These are phyloP conservation scores for Stichodactyla helianthus DNA, from an alignment of 64 coral and sea anemone genomes.

Conservation along the genomic window DNA sequence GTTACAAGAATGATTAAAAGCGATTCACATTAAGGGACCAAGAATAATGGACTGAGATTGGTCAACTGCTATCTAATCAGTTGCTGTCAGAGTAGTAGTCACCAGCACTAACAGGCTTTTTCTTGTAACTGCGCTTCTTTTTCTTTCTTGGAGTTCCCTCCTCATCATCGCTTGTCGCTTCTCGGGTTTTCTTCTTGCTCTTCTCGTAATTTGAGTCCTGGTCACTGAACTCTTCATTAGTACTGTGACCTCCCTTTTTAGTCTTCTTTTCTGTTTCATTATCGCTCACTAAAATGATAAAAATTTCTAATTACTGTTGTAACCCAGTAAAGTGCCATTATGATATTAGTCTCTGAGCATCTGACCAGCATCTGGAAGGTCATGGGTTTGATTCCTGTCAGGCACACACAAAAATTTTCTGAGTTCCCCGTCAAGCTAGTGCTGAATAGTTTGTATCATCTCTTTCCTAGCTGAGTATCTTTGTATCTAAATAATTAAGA, in stretches of 20 bases:
- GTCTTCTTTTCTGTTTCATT: constrained; percentile 47
- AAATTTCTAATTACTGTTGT: no score
- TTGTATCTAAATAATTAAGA: no score
- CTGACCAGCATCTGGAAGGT: no score
- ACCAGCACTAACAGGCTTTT: constrained; percentile 87
- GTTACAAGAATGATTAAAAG: no score
- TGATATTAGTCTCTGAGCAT: no score
- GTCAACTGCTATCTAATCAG: constrained; percentile 14
- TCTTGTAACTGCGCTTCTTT: constrained; percentile 92
- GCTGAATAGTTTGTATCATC: no score
- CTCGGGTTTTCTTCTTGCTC: constrained; percentile 33
- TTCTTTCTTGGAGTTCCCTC: constrained; percentile 58
- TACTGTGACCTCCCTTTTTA: constrained; percentile 37
- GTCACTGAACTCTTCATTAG: constrained; percentile 17
- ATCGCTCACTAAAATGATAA: constrained; percentile 56
- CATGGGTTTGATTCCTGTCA: no score
- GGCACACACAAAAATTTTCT: no score
- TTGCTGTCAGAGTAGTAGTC: constrained; percentile 89
- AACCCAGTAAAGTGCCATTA: no score
- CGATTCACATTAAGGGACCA: not conserved
- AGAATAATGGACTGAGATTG: not conserved
- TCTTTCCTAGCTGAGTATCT: no score
- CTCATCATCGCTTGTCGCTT: constrained; percentile 23
- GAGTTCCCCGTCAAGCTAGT: no score
- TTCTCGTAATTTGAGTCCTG: constrained; percentile 70